Percentiles rank a stretch among this genome's conserved stretches.
These are phyloP conservation scores for Linhomoeus sp. DNA, from an alignment of 2,888 invertebrate species.

Conservation along the genomic window DNA sequence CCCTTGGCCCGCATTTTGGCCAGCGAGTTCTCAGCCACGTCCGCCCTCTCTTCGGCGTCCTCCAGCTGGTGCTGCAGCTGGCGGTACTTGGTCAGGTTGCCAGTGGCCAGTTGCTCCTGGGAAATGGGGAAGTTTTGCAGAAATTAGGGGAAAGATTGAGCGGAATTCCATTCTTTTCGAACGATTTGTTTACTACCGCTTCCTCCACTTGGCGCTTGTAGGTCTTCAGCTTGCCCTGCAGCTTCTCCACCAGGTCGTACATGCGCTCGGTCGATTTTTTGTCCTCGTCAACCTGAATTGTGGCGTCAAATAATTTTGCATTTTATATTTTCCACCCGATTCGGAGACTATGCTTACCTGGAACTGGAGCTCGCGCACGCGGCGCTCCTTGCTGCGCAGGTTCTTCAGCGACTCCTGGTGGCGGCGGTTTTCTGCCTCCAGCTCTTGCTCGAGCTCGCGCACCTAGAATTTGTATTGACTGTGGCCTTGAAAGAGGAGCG, in stretches of 20 bases:
- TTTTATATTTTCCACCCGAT: too few relatives aligned
- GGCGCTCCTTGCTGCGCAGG: constrained; percentile 34
- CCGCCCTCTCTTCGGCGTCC: constrained; percentile 84
- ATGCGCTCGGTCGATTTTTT: constrained; percentile 98
- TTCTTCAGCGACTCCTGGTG: constrained; percentile 37
- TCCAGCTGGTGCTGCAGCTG: constrained; percentile 65
- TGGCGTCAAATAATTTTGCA: too few relatives aligned
- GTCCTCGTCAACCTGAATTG: constrained; percentile 63
- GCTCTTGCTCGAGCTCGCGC: constrained; percentile 9
- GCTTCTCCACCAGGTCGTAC: constrained; percentile 97
- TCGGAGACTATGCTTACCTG: too few relatives aligned
- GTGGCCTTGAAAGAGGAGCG: too few relatives aligned
- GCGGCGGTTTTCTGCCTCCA: constrained; percentile 28
- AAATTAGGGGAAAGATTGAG: too few relatives aligned
- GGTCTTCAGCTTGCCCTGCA: constrained; percentile 93
- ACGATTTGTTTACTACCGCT: too few relatives aligned
- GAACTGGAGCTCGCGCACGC: constrained; percentile 34
- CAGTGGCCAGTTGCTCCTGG: constrained; percentile 69
- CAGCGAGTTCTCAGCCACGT: constrained; percentile 82
- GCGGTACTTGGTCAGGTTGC: constrained; percentile 81
- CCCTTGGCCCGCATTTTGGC: constrained; percentile 66
- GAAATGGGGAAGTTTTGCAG: too few relatives aligned
- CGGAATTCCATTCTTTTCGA: too few relatives aligned
- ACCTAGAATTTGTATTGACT: too few relatives aligned
- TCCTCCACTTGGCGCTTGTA: constrained; percentile 99